Evolutionary conservation across 2,888 invertebrate genomes (phyloP), one percentile per base, ranked within the genome.

Genomic region (Parascotia fuliginaria): DNA sequence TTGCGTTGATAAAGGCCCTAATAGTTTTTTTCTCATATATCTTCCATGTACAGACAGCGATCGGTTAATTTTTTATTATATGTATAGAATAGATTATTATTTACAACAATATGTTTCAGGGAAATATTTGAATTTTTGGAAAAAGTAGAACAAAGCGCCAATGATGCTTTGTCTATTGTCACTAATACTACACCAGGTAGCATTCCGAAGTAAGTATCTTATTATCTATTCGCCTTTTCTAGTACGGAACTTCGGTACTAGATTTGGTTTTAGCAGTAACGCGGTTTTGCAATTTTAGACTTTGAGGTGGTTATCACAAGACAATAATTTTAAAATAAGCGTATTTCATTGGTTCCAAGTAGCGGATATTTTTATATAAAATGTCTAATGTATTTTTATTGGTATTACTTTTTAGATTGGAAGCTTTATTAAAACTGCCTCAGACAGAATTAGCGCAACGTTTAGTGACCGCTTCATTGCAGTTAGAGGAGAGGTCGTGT

Each of bases 51-150:
- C n/a, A n/a, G n/a, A n/a, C n/a, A n/a, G n/a, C n/a, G n/a, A n/a
- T n/a, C n/a, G n/a, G n/a, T n/a, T n/a, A n/a, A n/a, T n/a, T n/a
- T n/a, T n/a, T n/a, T n/a, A n/a, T n/a, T n/a, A n/a, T n/a, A n/a
- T n/a, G n/a, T n/a, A n/a, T n/a, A n/a, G n/a, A n/a, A n/a, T n/a
- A n/a, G n/a, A n/a, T n/a, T n/a, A n/a, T n/a, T n/a, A n/a, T n/a
- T n/a, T n/a, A n/a, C n/a, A n/a, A 19, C 5, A 3, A 5, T 34
- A 9, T 19, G 11, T 93, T 81, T 42, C 80, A 95, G 94, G 78
- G 94, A 94, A 75, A 93, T 95, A 65, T 92, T 95, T 41, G 92
- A 94, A 43, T 95, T 94, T 77, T 74, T 95, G 55, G 95, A 95
- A 70, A 94, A 95, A 78, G 94, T 95, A 0, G 95, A 95, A 57